Conservation (phyloP, 2,888 invertebrate species). For the Caenorhabditis sp. region DNA sequence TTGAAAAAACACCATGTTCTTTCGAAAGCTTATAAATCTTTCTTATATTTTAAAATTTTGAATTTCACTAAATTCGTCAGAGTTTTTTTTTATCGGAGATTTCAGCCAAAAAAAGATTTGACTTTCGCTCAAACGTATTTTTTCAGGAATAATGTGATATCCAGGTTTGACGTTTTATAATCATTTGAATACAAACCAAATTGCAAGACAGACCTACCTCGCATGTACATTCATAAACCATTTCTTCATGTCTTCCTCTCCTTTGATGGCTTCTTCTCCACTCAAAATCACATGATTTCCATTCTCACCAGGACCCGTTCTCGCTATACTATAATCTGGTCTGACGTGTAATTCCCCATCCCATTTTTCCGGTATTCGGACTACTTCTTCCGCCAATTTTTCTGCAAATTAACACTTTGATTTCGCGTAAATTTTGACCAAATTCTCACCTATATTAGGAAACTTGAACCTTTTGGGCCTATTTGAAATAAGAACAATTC, state of each 20-base stretch:
- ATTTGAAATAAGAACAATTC: neutral
- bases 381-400: slow-evolving; percentile 29
- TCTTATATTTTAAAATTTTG: too few relatives aligned
- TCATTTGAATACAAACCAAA: too few relatives aligned
- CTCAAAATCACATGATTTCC: slow-evolving; percentile 50
- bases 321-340: slow-evolving; percentile 32
- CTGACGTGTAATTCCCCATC: slow-evolving; percentile 27
- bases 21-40: too few relatives aligned
- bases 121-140: too few relatives aligned
- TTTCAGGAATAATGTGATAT: too few relatives aligned
- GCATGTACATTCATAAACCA: slow-evolving; percentile 69
- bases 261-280: slow-evolving; percentile 49
- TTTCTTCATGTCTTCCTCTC: slow-evolving; percentile 60
- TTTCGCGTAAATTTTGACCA: neutral
- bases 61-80: too few relatives aligned
- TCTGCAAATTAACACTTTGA: slow-evolving; percentile 14
- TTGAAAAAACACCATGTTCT: too few relatives aligned
- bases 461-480: slow-evolving; percentile 4
- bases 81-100: too few relatives aligned
- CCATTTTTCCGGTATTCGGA: slow-evolving; percentile 22
- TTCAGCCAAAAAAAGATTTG: neutral
- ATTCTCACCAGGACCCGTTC: slow-evolving; percentile 57
- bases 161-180: too few relatives aligned
- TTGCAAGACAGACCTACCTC: slow-evolving; percentile 29
- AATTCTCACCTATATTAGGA: slow-evolving; percentile 26